Conservation (phyloP, 1,140 invertebrate species). For the Hypothenemus hampei region DNA sequence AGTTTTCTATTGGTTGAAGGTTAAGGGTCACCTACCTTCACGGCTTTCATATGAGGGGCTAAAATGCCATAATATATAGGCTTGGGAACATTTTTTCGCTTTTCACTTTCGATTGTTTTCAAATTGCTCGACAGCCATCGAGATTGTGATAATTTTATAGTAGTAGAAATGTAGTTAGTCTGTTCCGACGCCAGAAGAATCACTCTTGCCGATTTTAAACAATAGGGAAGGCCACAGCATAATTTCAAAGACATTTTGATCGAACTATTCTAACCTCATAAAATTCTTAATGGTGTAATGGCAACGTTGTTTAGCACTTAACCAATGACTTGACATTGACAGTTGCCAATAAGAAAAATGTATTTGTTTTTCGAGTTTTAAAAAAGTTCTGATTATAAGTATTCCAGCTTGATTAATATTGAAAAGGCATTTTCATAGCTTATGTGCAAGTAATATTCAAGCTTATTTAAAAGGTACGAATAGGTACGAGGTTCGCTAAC, state of each 20-base stretch:
- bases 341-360: too few species aligned
- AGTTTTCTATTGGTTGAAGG: not conserved
- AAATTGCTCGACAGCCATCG: not conserved
- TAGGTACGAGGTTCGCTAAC: too few species aligned
- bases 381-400: too few species aligned
- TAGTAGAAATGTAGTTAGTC: not conserved
- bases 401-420: too few species aligned
- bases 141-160: not conserved
- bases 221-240: conserved; percentile 10
- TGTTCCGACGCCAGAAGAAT: not conserved
- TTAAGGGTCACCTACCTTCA: conserved; percentile 53
- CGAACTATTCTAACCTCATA: too few species aligned
- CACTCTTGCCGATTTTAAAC: conserved; percentile 1
- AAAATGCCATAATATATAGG: conserved; percentile 54
- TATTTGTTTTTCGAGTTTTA: too few species aligned
- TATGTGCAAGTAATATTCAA: too few species aligned
- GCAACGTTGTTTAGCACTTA: too few species aligned
- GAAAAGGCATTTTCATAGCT: too few species aligned
- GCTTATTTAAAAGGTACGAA: too few species aligned
- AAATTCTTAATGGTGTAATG: too few species aligned
- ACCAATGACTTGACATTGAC: too few species aligned
- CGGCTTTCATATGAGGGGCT: conserved; percentile 58
- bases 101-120: not conserved
- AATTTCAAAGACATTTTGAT: conserved; percentile 29
- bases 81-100: conserved; percentile 16